Conservation (phyloP, 2,113 vertebrate genomes). For the Chlorocebus sabaeus region DNA sequence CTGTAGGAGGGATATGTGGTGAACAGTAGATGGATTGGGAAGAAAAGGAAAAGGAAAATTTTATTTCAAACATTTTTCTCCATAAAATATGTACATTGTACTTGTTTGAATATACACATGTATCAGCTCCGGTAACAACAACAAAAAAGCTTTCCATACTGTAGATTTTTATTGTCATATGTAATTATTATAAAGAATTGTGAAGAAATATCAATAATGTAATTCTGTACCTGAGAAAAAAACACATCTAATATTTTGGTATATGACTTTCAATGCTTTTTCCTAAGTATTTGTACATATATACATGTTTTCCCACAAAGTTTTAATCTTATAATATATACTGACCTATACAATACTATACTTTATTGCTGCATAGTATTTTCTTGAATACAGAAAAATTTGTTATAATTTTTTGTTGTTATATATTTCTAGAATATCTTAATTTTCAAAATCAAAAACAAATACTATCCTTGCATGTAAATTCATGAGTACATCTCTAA, state of each 20-base stretch:
- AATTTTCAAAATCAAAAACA: not conserved
- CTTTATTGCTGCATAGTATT: not conserved
- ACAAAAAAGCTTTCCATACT: slow-evolving; percentile 11
- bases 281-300: not conserved
- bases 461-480: not conserved
- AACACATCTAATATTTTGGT: not conserved
- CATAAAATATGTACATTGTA: not conserved
- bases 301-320: not conserved
- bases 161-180: slow-evolving; percentile 43
- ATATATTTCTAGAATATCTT: not conserved
- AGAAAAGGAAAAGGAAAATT: not conserved
- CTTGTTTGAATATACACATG: slow-evolving; percentile 62
- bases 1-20: slow-evolving; percentile 51
- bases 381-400: not conserved
- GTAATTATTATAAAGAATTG: slow-evolving; percentile 73
- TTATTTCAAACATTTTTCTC: slow-evolving; percentile 63
- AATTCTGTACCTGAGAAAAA: not conserved
- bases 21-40: not conserved
- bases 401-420: not conserved
- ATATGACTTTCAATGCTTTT: not conserved
- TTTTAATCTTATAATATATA: not conserved
- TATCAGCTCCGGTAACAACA: not conserved
- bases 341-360: not conserved
- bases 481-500: not conserved
- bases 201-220: slow-evolving; percentile 71